These are phyloP conservation scores for Psettodes erumei DNA, from an alignment of 2,113 vertebrate species.

Conservation along the genomic window DNA sequence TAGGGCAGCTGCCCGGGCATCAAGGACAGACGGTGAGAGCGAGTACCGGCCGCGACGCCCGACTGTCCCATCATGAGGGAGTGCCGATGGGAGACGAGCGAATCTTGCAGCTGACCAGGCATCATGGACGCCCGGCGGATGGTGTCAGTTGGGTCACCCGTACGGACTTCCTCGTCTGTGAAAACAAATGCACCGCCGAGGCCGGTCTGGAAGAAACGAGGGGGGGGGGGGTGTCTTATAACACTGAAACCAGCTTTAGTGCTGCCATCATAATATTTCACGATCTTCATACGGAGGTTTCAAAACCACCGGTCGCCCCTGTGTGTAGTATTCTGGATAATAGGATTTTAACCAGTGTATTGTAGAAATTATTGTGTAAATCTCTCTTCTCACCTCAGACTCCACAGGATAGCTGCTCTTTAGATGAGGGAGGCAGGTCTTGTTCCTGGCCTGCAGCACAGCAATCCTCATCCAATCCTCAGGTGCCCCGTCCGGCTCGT, in stretches of 20 bases:
- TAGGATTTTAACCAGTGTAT: background rate
- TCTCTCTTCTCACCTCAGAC: constrained; percentile 82
- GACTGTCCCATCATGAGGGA: constrained; percentile 83
- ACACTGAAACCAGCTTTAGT: background rate
- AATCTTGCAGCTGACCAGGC: constrained; percentile 84
- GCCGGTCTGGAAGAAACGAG: constrained; percentile 76
- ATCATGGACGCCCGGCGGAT: constrained; percentile 89
- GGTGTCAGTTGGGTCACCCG: constrained; percentile 89
- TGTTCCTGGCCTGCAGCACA: constrained; percentile 91
- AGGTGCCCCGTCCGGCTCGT: constrained; percentile 88
- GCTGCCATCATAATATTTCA: background rate
- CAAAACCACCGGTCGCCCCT: background rate
- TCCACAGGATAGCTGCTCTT: constrained; percentile 95
- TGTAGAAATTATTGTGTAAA: background rate
- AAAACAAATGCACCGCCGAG: constrained; percentile 72
- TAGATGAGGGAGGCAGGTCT: constrained; percentile 87
- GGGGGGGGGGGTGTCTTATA: background rate
- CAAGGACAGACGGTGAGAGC: constrained; percentile 79
- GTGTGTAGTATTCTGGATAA: background rate
- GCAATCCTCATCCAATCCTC: constrained; percentile 94
- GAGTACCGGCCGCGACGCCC: constrained; percentile 2
- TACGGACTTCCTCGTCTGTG: constrained; percentile 91
- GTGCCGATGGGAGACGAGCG: constrained; percentile 64
- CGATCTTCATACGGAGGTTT: background rate
- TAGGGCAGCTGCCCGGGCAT: constrained; percentile 82